These are phyloP conservation scores for Aphelenchoides bicaudatus DNA, from an alignment of 2,888 invertebrate species.

Conservation along the genomic window DNA sequence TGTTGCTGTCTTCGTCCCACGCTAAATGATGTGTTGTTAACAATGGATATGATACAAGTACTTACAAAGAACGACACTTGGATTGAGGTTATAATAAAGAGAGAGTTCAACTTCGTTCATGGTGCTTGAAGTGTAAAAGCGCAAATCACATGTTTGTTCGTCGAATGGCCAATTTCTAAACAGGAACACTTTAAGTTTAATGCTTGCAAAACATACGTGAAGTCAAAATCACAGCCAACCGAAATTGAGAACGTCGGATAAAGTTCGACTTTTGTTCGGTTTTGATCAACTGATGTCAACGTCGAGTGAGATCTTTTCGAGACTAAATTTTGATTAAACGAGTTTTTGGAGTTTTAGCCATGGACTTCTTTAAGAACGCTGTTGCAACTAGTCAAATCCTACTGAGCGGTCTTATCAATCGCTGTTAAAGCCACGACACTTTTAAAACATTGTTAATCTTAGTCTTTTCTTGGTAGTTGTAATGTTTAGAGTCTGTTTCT, in stretches of 20 bases:
- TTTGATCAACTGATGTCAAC: constrained; percentile 33
- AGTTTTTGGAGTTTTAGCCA: constrained; percentile 15
- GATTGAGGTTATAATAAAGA: constrained; percentile 36
- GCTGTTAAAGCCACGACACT: not conserved
- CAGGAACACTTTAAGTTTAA: not conserved
- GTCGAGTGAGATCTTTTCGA: constrained; percentile 40
- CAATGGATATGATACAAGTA: constrained; percentile 9
- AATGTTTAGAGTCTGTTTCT: not conserved
- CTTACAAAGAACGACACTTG: constrained; percentile 32
- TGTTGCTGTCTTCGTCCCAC: constrained; percentile 45
- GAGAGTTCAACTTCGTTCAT: constrained; percentile 37
- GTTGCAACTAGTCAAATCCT: too few species aligned
- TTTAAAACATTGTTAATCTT: not conserved
- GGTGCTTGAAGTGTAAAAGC: constrained; percentile 35
- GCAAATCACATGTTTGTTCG: constrained; percentile 33
- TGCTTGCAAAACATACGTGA: constrained; percentile 25
- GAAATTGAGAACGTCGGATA: constrained; percentile 52
- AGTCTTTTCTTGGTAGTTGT: not conserved
- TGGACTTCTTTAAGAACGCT: not conserved
- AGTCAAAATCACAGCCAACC: constrained; percentile 54
- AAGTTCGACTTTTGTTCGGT: constrained; percentile 40
- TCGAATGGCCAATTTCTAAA: constrained; percentile 36
- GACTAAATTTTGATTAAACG: constrained; percentile 39
- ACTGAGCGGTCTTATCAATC: constrained; percentile 6
- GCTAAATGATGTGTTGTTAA: constrained; percentile 27